These are phyloP conservation scores for Caloenas nicobarica DNA, from an alignment of 2,113 vertebrate species.

Conservation along the genomic window DNA sequence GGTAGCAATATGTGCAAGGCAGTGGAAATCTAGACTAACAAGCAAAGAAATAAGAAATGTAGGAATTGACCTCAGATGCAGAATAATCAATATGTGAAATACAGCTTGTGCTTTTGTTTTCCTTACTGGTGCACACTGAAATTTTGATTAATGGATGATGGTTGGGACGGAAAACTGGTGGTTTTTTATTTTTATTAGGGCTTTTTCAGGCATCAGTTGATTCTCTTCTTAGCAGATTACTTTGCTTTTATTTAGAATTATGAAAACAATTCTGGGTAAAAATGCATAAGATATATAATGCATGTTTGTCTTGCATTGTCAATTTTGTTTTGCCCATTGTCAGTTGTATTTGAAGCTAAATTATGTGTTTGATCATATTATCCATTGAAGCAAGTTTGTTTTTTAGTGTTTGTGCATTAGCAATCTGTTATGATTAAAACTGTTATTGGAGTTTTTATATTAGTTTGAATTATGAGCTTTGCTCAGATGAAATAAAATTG, in stretches of 20 bases:
- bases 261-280: neutral
- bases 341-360: conserved; percentile 40
- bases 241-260: neutral
- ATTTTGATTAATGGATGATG: neutral
- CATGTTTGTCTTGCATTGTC: conserved; percentile 14
- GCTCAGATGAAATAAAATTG: conserved; percentile 3
- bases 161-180: neutral
- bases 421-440: neutral
- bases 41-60: neutral
- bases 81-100: neutral
- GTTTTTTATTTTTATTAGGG: neutral
- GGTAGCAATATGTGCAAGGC: neutral
- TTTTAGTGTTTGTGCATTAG: neutral
- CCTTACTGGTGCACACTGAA: neutral
- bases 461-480: neutral
- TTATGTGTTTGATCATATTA: conserved; percentile 50
- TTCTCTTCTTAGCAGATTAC: neutral
- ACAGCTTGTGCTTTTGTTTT: neutral
- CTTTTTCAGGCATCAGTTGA: neutral
- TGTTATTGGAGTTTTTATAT: conserved; percentile 22
- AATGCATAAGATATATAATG: neutral
- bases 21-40: neutral
- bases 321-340: conserved; percentile 42
- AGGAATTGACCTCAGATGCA: neutral
- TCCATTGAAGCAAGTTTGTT: conserved; percentile 19